These are phyloP conservation scores for Apis dorsata DNA, from an alignment of 1,140 invertebrate genomes.

Conservation along the genomic window DNA sequence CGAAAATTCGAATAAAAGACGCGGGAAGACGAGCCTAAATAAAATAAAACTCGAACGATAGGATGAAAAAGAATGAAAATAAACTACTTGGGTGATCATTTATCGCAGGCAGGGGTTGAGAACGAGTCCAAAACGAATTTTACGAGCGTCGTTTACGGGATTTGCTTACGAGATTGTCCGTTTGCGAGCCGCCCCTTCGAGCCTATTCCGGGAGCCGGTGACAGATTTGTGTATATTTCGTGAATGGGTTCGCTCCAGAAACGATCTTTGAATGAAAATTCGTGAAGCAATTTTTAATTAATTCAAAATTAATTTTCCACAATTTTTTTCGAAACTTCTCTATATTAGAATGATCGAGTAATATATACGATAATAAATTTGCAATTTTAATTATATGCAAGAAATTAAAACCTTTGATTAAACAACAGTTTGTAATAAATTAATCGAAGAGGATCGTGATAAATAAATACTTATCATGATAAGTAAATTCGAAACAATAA, in stretches of 20 bases:
- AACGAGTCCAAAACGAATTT: conserved; percentile 2
- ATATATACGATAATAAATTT: too few relatives aligned
- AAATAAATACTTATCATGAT: too few relatives aligned
- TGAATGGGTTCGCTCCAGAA: background rate
- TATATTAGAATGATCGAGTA: too few relatives aligned
- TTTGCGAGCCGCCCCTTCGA: background rate
- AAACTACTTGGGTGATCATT: conserved; percentile 39
- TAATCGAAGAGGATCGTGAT: too few relatives aligned
- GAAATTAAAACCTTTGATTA: too few relatives aligned
- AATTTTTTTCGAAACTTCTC: too few relatives aligned
- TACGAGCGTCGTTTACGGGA: conserved; percentile 21
- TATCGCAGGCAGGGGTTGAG: background rate
- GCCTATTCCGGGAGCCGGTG: background rate
- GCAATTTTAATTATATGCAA: too few relatives aligned
- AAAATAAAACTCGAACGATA: background rate
- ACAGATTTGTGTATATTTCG: conserved; percentile 13
- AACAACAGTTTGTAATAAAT: too few relatives aligned
- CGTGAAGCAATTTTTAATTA: background rate
- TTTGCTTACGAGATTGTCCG: conserved; percentile 25
- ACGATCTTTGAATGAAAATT: background rate
- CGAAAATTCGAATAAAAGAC: background rate
- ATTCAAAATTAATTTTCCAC: too few relatives aligned
- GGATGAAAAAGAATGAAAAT: conserved; percentile 11
- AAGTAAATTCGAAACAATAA: too few relatives aligned
- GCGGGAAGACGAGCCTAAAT: too few relatives aligned